Evolutionary conservation across 53 echinoderm and acorn worm species (phyloP).

Genomic region (Henricia sp.): DNA sequence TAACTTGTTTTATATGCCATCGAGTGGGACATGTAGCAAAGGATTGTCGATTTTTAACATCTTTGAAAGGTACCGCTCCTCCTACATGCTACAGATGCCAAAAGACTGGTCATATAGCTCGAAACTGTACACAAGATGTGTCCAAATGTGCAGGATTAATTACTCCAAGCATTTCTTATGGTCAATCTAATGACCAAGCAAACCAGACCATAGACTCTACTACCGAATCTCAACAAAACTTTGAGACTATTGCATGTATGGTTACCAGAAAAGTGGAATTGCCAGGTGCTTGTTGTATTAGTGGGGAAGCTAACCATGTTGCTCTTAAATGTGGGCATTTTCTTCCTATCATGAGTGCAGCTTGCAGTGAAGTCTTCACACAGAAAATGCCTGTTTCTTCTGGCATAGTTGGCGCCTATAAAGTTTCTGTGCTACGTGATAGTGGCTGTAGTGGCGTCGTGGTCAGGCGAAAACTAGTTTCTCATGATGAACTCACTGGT

Average conservation of each 20-base stretch:
- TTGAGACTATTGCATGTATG: conserved; percentile 21
- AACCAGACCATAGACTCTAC: too few relatives aligned
- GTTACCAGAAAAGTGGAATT: too few relatives aligned
- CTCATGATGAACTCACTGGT: conserved; percentile 28
- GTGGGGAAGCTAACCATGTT: conserved; percentile 11
- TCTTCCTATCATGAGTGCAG: conserved; percentile 46
- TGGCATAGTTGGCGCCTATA: conserved; percentile 14
- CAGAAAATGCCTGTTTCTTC: conserved; percentile 31
- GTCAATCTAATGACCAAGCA: too few relatives aligned
- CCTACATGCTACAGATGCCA: not conserved
- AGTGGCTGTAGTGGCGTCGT: conserved; percentile 59
- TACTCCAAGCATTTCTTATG: too few relatives aligned
- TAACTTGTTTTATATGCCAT: not conserved
- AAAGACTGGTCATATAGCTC: not conserved
- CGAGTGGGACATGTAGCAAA: not conserved
- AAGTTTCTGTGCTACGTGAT: conserved; percentile 36
- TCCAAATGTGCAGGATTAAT: not conserved
- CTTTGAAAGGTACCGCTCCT: not conserved
- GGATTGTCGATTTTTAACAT: not conserved
- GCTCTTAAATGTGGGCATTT: conserved; percentile 32
- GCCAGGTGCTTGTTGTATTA: not conserved
- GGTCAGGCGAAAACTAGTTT: conserved; percentile 11
- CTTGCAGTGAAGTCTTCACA: not conserved
- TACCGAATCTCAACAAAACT: not conserved
- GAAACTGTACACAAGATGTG: not conserved